phyloP scores from a whole-genome alignment of 2,797 vertebrate species.

The Ispidina lecontei region DNA sequence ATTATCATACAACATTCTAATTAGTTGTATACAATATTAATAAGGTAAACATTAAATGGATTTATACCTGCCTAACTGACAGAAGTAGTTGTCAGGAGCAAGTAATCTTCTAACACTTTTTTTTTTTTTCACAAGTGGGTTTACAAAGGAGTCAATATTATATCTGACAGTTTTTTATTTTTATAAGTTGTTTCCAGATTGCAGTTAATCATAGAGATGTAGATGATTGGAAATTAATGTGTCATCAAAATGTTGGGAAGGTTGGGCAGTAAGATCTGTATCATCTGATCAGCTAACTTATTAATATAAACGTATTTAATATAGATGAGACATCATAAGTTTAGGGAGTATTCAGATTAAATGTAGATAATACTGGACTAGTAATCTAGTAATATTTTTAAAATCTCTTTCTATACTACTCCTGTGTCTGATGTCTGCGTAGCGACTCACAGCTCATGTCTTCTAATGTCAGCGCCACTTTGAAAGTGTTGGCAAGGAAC shows the following conservation, averaged over 20 bases:
- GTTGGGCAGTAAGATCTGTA: not conserved
- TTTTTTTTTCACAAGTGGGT: not conserved
- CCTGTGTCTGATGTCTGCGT: not conserved
- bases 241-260: not conserved
- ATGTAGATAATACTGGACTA: not conserved
- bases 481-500: not conserved
- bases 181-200: not conserved
- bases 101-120: not conserved
- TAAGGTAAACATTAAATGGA: not conserved
- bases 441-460: not conserved
- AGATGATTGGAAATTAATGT: not conserved
- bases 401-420: not conserved
- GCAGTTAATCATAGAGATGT: not conserved
- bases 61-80: not conserved
- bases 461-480: not conserved
- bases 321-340: not conserved
- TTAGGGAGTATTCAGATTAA: not conserved
- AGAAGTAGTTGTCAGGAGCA: not conserved
- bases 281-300: not conserved
- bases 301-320: not conserved
- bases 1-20: not conserved
- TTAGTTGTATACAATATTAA: slow-evolving; percentile 28
- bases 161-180: not conserved
- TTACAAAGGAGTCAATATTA: not conserved
- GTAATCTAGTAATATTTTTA: not conserved